Evolutionary conservation across 1,140 invertebrate genomes (phyloP), one percentile per base, ranked within the genome.

Genomic region (Drosophila hydei): DNA sequence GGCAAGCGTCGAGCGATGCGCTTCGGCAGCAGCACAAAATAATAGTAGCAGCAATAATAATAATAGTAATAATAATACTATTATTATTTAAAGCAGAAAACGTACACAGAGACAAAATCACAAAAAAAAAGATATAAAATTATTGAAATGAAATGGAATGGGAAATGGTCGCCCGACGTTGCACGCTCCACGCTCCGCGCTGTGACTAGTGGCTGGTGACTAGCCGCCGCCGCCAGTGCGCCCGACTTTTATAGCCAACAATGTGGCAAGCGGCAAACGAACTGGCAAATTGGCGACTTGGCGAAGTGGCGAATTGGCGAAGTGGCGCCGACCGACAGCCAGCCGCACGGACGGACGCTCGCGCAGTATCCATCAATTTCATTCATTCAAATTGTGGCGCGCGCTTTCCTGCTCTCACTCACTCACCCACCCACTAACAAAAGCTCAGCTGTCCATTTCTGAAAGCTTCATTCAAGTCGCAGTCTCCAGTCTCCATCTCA

Each of bases 191-290:
- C 74, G 74, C 74, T 74, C 55, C 75, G 67, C 68, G 43, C 47
- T 45, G 47, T 58, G 68, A 61, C 47, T 51, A 30, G 50, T 67
- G 30, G 56, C 63, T 65, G 43, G 59, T 56, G 74, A 81, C 78
- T 81, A 80, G 45, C 63, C 65, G 84, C 51, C 56, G 56, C 14
- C 69, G 58, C 30, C 68, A 65, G 36, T 83, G 83, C 75, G 72
- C 59, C 64, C 75, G 75, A 88, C 83, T 88, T 88, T 88, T 88
- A 88, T 88, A 88, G 83, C 83, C 83, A 75, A 88, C 75, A 76
- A 63, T 64, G 81, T 56, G 40, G 25, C 58, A 58, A 61, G 51
- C 54, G 38, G 38, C 38, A 23, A 12, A 21, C 27, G 42, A 14
- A 64, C 42, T 64, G 51, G 23, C 23, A 19, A 16, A 4, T 40